A percentile compares a stretch with the other conserved stretches of the same genome.
Evolutionary conservation across 2,888 invertebrate genomes (phyloP).

Genomic region (Hirtodrosophila confusa): DNA sequence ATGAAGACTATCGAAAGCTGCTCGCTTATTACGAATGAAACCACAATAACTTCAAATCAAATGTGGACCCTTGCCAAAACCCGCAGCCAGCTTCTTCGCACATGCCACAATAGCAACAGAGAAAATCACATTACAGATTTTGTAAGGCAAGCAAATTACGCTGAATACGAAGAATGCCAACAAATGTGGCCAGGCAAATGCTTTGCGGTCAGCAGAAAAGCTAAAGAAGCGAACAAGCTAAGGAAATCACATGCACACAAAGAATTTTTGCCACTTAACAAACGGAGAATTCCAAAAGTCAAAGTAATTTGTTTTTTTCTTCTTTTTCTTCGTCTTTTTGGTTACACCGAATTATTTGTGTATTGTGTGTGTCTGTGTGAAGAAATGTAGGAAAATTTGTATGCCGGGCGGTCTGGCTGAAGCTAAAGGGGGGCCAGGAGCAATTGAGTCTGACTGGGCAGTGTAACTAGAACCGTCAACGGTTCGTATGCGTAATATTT

Average conservation of each 20-base stretch:
- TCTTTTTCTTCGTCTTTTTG: not conserved
- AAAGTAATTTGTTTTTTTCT: constrained; percentile 51
- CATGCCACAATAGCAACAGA: constrained; percentile 24
- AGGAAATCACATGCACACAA: constrained; percentile 51
- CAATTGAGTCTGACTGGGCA: constrained; percentile 46
- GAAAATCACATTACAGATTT: constrained; percentile 55
- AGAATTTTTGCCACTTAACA: constrained; percentile 58
- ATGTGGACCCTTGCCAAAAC: constrained; percentile 12
- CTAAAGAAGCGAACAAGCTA: constrained; percentile 32
- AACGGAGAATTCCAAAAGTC: constrained; percentile 62
- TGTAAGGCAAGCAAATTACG: constrained; percentile 57
- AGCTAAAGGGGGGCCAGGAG: not conserved
- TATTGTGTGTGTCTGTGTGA: constrained; percentile 35
- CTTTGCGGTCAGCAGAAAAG: constrained; percentile 63
- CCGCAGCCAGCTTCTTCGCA: not conserved
- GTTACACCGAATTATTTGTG: constrained; percentile 48
- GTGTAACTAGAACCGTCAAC: constrained; percentile 37
- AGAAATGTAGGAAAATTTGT: constrained; percentile 9
- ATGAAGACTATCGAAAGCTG: constrained; percentile 10
- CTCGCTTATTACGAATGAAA: constrained; percentile 28
- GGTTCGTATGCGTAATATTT: constrained; percentile 60
- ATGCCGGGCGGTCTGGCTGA: not conserved
- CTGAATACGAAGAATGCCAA: constrained; percentile 40
- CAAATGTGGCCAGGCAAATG: constrained; percentile 51
- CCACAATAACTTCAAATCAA: constrained; percentile 54